phyloP scores from a whole-genome alignment of 2,888 invertebrate species.

The Glaucopsyche alexis region DNA sequence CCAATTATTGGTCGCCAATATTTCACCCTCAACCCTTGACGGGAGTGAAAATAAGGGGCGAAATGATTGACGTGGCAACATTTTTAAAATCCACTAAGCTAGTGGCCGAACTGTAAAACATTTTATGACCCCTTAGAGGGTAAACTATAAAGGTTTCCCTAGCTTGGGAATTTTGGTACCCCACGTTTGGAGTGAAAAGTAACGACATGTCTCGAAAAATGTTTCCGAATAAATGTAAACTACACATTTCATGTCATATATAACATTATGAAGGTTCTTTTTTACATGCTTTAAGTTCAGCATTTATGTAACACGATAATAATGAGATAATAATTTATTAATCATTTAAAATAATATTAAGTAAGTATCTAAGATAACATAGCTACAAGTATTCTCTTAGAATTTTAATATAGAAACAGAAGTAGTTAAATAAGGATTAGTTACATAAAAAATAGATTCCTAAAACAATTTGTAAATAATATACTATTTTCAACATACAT shows the following conservation, averaged over 20 bases:
- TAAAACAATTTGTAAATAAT: not conserved
- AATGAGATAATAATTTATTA: too few relatives aligned
- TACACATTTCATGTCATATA: too few relatives aligned
- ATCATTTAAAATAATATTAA: too few relatives aligned
- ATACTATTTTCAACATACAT: not conserved
- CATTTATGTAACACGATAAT: too few relatives aligned
- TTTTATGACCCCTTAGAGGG: constrained; percentile 36
- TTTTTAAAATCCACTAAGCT: constrained; percentile 17
- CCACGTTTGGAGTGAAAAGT: not conserved
- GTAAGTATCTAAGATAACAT: too few relatives aligned
- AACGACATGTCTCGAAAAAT: not conserved
- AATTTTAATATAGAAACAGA: not conserved
- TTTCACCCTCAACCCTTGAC: constrained; percentile 9
- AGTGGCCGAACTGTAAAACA: constrained; percentile 40
- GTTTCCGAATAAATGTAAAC: not conserved
- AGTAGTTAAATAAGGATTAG: not conserved
- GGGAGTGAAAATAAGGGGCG: not conserved
- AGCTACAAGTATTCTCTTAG: not conserved
- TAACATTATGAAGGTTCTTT: too few relatives aligned
- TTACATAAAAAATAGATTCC: not conserved
- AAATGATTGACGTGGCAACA: constrained; percentile 13
- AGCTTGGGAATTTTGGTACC: not conserved
- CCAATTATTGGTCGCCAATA: constrained; percentile 18
- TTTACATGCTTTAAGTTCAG: too few relatives aligned
- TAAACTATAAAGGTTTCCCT: not conserved